Conservation (phyloP, 2,113 vertebrate species). For the Varanus salvator region DNA sequence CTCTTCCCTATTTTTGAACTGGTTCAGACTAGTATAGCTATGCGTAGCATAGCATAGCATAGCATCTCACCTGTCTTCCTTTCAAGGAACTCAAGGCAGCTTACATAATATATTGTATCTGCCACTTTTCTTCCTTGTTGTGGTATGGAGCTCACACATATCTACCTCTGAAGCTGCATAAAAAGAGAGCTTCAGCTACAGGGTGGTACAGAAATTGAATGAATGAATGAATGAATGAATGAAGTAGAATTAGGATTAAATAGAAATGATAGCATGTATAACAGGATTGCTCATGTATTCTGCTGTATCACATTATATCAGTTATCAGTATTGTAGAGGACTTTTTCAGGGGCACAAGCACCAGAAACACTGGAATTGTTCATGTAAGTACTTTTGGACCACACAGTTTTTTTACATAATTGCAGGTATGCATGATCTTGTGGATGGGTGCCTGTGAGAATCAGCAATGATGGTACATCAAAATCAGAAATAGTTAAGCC, state of each 20-base stretch:
- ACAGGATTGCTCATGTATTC: neutral
- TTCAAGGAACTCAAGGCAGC: too few relatives aligned
- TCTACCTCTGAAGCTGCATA: neutral
- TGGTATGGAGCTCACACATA: neutral
- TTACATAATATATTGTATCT: neutral
- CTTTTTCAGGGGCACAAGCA: neutral
- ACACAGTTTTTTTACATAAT: neutral
- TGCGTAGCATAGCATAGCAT: too few relatives aligned
- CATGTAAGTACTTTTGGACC: neutral
- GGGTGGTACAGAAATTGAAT: too few relatives aligned
- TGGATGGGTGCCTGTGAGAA: neutral
- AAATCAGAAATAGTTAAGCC: neutral
- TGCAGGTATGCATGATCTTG: neutral
- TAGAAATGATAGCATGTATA: neutral
- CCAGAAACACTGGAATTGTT: neutral
- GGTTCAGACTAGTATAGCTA: neutral
- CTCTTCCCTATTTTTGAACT: neutral
- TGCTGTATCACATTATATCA: neutral
- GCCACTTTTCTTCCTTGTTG: too few relatives aligned
- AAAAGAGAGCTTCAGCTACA: too few relatives aligned
- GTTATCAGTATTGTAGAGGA: too few relatives aligned
- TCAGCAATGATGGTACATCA: neutral
- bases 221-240: too few relatives aligned
- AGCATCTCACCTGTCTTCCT: too few relatives aligned
- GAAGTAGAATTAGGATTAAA: neutral